Evolutionary conservation across 2,113 vertebrate species (phyloP).

Genomic region (Coreoperca whiteheadi): DNA sequence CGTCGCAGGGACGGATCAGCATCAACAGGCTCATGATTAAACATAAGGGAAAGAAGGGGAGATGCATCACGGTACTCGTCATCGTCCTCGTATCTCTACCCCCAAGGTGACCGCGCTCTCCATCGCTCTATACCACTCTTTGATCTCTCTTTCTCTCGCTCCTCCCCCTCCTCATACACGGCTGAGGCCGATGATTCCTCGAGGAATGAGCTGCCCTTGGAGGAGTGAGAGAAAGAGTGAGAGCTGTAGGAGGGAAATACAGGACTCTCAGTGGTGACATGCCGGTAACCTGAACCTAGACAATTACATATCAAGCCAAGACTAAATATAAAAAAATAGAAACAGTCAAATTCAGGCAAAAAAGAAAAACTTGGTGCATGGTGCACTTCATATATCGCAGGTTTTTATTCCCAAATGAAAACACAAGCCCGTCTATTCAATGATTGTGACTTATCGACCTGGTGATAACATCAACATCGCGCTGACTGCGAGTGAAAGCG

Average conservation of each 20-base stretch:
- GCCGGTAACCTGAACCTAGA: constrained; percentile 2
- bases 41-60: constrained; percentile 63
- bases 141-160: constrained; percentile 45
- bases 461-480: constrained; percentile 64
- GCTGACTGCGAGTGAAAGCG: constrained; percentile 56
- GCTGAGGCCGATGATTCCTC: constrained; percentile 73
- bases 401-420: constrained; percentile 65
- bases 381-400: constrained; percentile 34
- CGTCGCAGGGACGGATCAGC: constrained; percentile 59
- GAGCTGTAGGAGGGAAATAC: constrained; percentile 18
- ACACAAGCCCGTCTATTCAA: constrained; percentile 67
- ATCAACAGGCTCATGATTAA: constrained; percentile 79
- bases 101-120: constrained; percentile 73
- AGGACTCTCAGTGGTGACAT: constrained; percentile 19
- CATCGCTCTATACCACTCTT: constrained; percentile 42
- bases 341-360: background rate
- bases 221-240: constrained; percentile 38
- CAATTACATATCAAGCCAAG: constrained; percentile 1
- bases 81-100: constrained; percentile 48
- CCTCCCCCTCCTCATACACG: constrained; percentile 44
- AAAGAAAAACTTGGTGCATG: constrained; percentile 18
- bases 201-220: constrained; percentile 72
- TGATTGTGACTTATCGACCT: constrained; percentile 58
- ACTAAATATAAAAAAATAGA: constrained; percentile 21
- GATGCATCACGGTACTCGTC: constrained; percentile 59